Conservation (phyloP, 2,113 vertebrate genomes). For the Corythornis vintsioides region DNA sequence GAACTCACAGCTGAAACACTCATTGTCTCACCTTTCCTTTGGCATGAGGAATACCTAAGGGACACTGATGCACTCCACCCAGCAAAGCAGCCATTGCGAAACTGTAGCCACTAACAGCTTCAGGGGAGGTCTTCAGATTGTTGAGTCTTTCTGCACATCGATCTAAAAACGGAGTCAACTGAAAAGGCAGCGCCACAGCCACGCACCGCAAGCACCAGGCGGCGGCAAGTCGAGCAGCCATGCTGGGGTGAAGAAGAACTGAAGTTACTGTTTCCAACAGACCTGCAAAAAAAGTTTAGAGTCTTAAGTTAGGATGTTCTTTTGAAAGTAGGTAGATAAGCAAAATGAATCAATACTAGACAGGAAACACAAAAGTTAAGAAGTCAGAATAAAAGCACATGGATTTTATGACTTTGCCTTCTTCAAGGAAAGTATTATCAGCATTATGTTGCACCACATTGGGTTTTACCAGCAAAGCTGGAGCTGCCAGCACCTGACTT, state of each 20-base stretch:
- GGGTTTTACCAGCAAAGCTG: neutral
- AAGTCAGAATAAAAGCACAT: neutral
- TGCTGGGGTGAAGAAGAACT: constrained; percentile 96
- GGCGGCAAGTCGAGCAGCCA: constrained; percentile 94
- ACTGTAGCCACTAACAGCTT: constrained; percentile 98
- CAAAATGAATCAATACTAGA: neutral
- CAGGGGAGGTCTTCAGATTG: constrained; percentile 94
- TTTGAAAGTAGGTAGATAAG: neutral
- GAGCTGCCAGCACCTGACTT: neutral
- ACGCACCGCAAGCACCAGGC: constrained; percentile 97
- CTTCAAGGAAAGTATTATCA: neutral
- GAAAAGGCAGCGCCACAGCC: constrained; percentile 93
- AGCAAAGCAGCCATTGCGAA: constrained; percentile 97
- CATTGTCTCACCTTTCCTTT: constrained; percentile 91
- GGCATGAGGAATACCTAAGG: constrained; percentile 93
- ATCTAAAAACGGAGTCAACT: constrained; percentile 93
- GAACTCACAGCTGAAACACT: neutral
- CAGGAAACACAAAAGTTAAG: neutral
- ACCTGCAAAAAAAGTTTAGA: constrained; percentile 72
- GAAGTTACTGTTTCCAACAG: constrained; percentile 95
- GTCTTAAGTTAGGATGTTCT: neutral
- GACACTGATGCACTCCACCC: constrained; percentile 96
- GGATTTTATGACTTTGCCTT: neutral
- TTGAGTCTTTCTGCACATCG: constrained; percentile 95
- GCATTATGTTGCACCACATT: neutral